A percentile compares a stretch with the other conserved stretches of the same genome.
Conservation (phyloP, 2,113 vertebrate species). For the Catharus bicknelli region DNA sequence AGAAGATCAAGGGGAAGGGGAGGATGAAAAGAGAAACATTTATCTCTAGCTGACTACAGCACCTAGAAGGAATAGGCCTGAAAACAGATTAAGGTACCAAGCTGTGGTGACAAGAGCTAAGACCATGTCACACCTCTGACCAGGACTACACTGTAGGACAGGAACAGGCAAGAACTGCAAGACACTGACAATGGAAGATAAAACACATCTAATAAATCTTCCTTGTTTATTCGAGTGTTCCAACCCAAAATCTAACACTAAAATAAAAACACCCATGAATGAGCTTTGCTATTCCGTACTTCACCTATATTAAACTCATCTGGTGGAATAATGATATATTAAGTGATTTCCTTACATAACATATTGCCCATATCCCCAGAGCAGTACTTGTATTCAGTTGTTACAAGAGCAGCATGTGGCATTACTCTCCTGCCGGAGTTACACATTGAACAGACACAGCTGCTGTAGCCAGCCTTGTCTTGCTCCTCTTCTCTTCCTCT, state of each 20-base stretch:
- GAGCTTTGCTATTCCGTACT: background rate
- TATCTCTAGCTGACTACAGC: background rate
- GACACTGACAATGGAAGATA: background rate
- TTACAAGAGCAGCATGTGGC: background rate
- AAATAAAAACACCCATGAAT: background rate
- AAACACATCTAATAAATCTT: background rate
- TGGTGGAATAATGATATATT: background rate
- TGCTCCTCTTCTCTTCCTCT: background rate
- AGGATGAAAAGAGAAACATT: background rate
- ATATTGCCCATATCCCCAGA: background rate
- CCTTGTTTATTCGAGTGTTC: background rate
- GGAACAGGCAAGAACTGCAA: background rate
- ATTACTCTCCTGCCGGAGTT: background rate
- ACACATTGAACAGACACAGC: background rate
- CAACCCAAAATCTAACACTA: background rate
- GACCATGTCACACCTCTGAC: background rate
- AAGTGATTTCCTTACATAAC: background rate
- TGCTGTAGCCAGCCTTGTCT: background rate
- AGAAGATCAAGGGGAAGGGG: background rate
- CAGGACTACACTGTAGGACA: background rate
- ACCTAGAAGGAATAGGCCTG: background rate
- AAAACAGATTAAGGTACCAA: background rate
- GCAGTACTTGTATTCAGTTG: background rate
- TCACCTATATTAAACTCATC: background rate
- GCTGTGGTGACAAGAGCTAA: background rate